Evolutionary conservation across 2,797 vertebrate genomes (phyloP), one percentile per base, ranked within the genome.

Genomic region (Enteromius anoplus): DNA sequence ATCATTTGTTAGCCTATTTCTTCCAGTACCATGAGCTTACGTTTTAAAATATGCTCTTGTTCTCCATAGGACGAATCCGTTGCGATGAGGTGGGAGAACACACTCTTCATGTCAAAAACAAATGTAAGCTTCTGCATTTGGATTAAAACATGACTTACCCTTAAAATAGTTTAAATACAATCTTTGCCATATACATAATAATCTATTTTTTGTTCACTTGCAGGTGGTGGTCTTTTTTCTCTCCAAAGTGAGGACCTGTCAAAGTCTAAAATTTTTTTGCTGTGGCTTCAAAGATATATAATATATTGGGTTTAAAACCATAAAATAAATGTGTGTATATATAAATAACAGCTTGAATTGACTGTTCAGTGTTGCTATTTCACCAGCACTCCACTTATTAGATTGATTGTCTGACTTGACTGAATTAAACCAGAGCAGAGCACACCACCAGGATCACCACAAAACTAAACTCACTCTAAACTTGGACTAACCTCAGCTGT

Each of bases 51-150:
- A 42, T 42, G 42, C 42, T 42, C 40, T 42, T 10, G 2, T 10
- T 47, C 29, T 82, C 40, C 58, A 21, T 29, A 89, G 86, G 78
- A 82, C 75, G 2, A 60, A 45, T 29, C 68, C 58, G 17, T 65
- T 64, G 29, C 12, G 37, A 47, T 81, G 77, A 86, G n/a, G 4
- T 29, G 21, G 2, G 12, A 15, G 3, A 65, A 58, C 19, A 58
- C 1, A 26, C 40, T 40, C 7, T 51, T 62, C 34, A 11, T 40
- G 8, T 55, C 5, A 3, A 71, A 32, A 60, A 58, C 34, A 72
- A 66, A 75, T 19, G 62, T 32, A 65, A 51, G 47, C 34, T 26
- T 81, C 12, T 51, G 65, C 14, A 32, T 3, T 29, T 78, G 4
- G 11, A 42, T n/a, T 17, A 23, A 47, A 47, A 15, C 37, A 58